Conservation (phyloP, 2,113 vertebrate species). For the Typhlomys cinereus region DNA sequence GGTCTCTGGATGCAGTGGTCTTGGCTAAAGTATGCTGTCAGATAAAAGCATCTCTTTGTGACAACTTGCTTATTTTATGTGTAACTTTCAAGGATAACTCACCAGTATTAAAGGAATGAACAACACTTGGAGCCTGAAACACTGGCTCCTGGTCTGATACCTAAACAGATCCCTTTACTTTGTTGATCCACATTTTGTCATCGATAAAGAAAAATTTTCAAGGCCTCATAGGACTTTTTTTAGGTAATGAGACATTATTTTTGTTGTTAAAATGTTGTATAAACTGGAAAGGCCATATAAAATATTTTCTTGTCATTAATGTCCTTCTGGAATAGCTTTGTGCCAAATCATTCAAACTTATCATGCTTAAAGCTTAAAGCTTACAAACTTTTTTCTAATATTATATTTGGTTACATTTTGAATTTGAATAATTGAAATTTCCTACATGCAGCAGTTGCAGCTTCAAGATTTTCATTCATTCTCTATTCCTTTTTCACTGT, state of each 20-base stretch:
- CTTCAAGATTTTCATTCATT: neutral
- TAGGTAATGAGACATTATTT: neutral
- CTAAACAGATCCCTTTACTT: neutral
- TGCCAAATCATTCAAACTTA: neutral
- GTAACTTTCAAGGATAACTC: neutral
- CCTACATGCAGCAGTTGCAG: neutral
- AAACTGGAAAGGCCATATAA: neutral
- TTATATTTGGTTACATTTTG: neutral
- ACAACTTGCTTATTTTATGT: neutral
- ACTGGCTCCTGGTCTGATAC: neutral
- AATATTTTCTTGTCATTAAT: conserved; percentile 10
- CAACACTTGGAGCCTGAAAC: neutral
- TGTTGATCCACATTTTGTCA: neutral
- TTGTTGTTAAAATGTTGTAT: neutral
- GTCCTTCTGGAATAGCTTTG: neutral
- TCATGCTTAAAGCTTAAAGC: neutral
- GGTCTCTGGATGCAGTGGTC: neutral
- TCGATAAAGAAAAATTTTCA: neutral
- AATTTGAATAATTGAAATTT: neutral
- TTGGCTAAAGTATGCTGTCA: neutral
- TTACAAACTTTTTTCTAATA: neutral
- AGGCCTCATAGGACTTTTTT: neutral
- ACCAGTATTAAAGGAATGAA: neutral
- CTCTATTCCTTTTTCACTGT: neutral
- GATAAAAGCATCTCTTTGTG: neutral